Conservation (phyloP, 2,797 vertebrate species). For the Ptychobarbus kaznakovi region DNA sequence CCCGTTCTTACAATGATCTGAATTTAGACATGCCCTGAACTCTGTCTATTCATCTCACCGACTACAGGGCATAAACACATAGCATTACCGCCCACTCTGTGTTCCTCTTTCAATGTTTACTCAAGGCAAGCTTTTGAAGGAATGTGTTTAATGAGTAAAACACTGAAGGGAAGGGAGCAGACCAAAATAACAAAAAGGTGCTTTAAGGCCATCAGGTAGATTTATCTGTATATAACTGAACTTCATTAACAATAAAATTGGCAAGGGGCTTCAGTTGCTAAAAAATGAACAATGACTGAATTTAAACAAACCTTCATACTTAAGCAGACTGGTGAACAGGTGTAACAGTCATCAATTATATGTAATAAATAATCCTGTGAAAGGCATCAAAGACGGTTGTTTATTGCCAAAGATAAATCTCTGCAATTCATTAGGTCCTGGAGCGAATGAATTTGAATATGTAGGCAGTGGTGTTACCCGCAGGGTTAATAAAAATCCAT, state of each 20-base stretch:
- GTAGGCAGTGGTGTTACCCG: background rate
- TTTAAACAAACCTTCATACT: background rate
- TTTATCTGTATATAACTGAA: background rate
- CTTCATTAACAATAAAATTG: background rate
- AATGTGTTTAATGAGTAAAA: constrained; percentile 46
- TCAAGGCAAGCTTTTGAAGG: constrained; percentile 32
- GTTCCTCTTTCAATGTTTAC: constrained; percentile 21
- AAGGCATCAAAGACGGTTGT: background rate
- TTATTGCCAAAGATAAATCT: background rate
- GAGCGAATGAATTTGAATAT: background rate
- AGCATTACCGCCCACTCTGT: background rate
- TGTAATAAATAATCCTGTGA: background rate
- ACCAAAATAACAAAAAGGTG: background rate
- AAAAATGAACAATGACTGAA: background rate
- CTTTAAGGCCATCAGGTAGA: background rate
- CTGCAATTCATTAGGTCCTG: background rate
- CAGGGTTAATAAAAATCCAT: background rate
- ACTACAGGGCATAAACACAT: background rate
- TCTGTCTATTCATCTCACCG: constrained; percentile 14
- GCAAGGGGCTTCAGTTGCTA: background rate
- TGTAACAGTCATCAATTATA: background rate
- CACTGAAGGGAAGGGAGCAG: constrained; percentile 4
- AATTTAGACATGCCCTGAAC: background rate
- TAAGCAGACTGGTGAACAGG: background rate
- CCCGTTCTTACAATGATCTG: background rate